Conservation (phyloP, 2,797 vertebrate species). For the Poeciliopsis turneri region DNA sequence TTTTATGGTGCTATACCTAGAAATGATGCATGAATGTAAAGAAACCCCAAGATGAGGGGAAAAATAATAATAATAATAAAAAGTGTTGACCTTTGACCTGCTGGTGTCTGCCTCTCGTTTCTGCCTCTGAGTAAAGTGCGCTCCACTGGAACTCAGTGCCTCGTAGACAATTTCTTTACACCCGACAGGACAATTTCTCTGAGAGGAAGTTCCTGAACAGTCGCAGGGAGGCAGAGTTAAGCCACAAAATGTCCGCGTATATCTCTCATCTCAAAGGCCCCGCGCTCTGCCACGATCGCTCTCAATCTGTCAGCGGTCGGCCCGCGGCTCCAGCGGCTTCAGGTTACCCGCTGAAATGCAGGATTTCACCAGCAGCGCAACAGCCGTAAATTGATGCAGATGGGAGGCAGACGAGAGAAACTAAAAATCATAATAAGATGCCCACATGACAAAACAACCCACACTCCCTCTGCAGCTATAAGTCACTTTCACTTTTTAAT, state of each 20-base stretch:
- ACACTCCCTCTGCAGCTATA: conserved; percentile 48
- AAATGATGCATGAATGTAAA: conserved; percentile 5
- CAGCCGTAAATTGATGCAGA: conserved; percentile 16
- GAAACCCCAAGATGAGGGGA: neutral
- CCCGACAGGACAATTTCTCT: conserved; percentile 17
- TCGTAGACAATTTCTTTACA: neutral
- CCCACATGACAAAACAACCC: conserved; percentile 57
- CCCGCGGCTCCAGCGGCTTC: conserved; percentile 25
- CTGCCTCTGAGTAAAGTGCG: neutral
- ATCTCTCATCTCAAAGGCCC: conserved; percentile 43
- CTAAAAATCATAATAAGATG: conserved; percentile 38
- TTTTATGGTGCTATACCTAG: too few relatives aligned
- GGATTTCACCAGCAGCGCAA: conserved; percentile 24
- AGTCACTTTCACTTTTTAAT: conserved; percentile 69
- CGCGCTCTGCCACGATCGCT: conserved; percentile 17
- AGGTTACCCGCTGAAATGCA: conserved; percentile 37
- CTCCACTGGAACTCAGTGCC: conserved; percentile 3
- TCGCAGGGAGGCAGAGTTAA: conserved; percentile 11
- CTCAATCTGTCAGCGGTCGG: conserved; percentile 45
- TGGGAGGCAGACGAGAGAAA: conserved; percentile 43
- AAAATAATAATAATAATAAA: neutral
- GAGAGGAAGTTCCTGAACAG: conserved; percentile 18
- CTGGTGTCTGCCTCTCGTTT: neutral
- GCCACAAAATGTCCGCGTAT: conserved; percentile 44
- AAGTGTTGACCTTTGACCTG: conserved; percentile 4